Percentiles rank a stretch among this genome's conserved stretches.
phyloP scores from a whole-genome alignment of 2,797 vertebrate genomes.

The Sebastes nivosus region DNA sequence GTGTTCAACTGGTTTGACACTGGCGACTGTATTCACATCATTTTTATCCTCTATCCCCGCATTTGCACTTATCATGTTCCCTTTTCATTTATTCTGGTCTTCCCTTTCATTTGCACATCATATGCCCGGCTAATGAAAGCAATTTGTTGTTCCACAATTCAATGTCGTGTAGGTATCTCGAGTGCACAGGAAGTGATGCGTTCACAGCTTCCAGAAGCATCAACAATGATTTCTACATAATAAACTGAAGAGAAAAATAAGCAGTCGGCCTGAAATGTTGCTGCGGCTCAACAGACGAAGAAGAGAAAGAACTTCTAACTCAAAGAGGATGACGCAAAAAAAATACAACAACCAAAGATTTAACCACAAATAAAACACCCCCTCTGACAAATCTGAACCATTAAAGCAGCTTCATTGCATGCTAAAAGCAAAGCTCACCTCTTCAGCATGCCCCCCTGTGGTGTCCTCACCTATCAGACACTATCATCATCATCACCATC shows the following conservation, averaged over 20 bases:
- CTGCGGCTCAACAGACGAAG: neutral
- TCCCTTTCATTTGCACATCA: neutral
- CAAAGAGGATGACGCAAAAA: neutral
- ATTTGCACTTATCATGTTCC: neutral
- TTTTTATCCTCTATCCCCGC: neutral
- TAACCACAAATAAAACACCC: neutral
- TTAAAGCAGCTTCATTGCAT: neutral
- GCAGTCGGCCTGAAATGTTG: neutral
- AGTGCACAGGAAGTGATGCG: neutral
- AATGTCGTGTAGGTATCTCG: neutral
- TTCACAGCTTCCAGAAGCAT: neutral
- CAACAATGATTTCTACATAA: neutral
- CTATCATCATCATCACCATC: constrained; percentile 4
- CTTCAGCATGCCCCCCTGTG: neutral
- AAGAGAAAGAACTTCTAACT: neutral
- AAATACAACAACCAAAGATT: neutral
- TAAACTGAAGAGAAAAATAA: neutral
- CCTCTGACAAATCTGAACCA: neutral
- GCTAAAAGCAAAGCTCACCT: neutral
- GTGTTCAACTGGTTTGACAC: neutral
- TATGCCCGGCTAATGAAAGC: neutral
- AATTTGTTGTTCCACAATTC: constrained; percentile 1
- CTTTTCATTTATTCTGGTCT: neutral
- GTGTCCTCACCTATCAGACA: constrained; percentile 27
- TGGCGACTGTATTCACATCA: neutral